These are phyloP conservation scores for Tipula confusa DNA, from an alignment of 2,888 invertebrate genomes.

Conservation along the genomic window DNA sequence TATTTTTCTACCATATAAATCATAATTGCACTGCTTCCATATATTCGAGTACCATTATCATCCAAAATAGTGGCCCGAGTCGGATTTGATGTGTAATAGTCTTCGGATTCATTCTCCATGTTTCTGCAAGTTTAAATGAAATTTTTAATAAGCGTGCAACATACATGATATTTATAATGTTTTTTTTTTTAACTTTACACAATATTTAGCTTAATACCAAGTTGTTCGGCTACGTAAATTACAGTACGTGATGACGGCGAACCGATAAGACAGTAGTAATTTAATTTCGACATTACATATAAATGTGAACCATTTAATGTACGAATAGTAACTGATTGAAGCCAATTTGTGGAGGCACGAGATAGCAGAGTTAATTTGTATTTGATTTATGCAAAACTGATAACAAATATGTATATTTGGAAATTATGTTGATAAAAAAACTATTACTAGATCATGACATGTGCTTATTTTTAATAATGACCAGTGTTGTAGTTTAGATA, in stretches of 20 bases:
- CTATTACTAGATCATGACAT: too few species aligned
- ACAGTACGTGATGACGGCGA: neutral
- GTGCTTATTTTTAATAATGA: too few species aligned
- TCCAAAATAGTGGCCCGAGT: neutral
- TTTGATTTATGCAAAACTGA: too few species aligned
- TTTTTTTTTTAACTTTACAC: neutral
- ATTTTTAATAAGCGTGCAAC: neutral
- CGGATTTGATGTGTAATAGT: neutral
- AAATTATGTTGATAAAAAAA: too few species aligned
- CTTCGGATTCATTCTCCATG: neutral
- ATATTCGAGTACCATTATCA: neutral
- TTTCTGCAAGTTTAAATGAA: neutral
- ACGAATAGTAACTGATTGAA: too few species aligned
- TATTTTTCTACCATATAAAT: neutral
- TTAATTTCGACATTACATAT: neutral
- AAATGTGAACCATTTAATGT: too few species aligned
- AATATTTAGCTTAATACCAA: neutral
- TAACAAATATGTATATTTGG: too few species aligned
- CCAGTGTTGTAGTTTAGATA: too few species aligned
- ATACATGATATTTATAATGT: neutral
- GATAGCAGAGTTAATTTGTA: too few species aligned
- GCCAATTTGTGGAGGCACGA: too few species aligned
- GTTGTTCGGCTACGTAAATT: neutral
- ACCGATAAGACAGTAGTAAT: neutral
- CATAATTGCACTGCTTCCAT: neutral